phyloP scores from a whole-genome alignment of 35 echinoderm and acorn worm genomes.

The Apostichopus japonicus region DNA sequence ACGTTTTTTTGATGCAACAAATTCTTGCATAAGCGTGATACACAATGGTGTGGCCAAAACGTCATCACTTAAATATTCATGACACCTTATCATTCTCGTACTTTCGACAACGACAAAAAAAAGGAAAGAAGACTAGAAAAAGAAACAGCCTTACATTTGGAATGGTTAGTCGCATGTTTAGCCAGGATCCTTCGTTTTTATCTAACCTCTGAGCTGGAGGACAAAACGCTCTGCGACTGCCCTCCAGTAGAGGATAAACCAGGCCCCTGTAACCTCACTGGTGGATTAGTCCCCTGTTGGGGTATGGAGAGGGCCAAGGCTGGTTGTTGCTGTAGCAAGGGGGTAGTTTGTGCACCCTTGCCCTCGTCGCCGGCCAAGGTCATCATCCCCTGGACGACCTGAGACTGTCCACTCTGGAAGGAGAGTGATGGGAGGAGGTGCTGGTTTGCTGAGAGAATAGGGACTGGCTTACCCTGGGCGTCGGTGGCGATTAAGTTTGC shows the following conservation, averaged over 20 bases:
- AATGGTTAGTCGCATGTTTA: background rate
- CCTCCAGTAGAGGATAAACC: conserved; percentile 27
- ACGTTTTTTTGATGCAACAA: too few species aligned
- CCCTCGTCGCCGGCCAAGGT: conserved; percentile 66
- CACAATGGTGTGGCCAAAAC: background rate
- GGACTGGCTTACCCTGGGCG: conserved; percentile 72
- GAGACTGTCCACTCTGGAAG: conserved; percentile 59
- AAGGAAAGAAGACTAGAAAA: background rate
- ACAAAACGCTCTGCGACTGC: conserved; percentile 11
- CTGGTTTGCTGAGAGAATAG: conserved; percentile 61
- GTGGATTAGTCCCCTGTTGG: conserved; percentile 66
- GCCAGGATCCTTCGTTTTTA: background rate
- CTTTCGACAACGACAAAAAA: background rate
- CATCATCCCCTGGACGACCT: conserved; percentile 64
- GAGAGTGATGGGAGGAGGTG: conserved; percentile 59
- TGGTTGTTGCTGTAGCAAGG: conserved; percentile 57
- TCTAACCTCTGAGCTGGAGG: conserved; percentile 42
- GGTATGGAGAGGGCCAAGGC: conserved; percentile 71
- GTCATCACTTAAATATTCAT: conserved; percentile 5
- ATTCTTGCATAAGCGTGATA: too few species aligned
- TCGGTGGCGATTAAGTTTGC: conserved; percentile 78
- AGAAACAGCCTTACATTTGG: background rate
- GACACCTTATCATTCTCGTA: too few species aligned
- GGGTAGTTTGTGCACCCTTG: conserved; percentile 59
- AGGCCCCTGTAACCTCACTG: conserved; percentile 77